Evolutionary conservation across 2,888 invertebrate genomes (phyloP).

Genomic region (Hymenopus coronatus): DNA sequence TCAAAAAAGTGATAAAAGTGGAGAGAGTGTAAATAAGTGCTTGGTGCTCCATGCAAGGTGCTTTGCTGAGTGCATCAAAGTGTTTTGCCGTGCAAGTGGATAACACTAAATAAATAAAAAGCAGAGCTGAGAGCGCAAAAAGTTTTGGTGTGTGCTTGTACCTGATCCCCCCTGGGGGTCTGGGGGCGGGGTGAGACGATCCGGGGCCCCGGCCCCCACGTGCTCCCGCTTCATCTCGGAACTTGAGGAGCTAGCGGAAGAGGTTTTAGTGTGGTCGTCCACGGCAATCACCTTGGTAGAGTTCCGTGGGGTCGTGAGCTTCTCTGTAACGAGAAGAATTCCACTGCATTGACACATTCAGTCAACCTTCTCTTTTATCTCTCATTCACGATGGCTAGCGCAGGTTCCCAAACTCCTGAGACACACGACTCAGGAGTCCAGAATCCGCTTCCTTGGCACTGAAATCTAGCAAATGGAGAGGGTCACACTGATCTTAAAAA

Average conservation of each 20-base stretch:
- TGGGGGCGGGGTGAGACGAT: constrained; percentile 29
- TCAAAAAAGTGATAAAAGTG: neutral
- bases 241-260: constrained; percentile 15
- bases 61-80: neutral
- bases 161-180: constrained; percentile 24
- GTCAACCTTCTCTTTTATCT: neutral
- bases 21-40: neutral
- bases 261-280: constrained; percentile 28
- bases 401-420: neutral
- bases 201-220: constrained; percentile 13
- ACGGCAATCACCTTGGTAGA: constrained; percentile 25
- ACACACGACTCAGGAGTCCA: neutral
- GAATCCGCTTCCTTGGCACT: neutral
- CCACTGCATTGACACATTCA: neutral
- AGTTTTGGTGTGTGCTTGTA: neutral
- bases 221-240: constrained; percentile 25
- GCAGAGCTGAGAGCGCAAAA: neutral
- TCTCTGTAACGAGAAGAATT: constrained; percentile 27
- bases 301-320: constrained; percentile 18
- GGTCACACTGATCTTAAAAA: neutral
- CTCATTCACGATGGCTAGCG: neutral
- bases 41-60: neutral
- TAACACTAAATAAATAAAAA: neutral
- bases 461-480: neutral
- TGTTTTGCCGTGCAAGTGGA: neutral